Percentiles rank a stretch among this genome's conserved stretches.
Conservation (phyloP, 2,113 vertebrate genomes). For the Amblyopsis rosae region DNA sequence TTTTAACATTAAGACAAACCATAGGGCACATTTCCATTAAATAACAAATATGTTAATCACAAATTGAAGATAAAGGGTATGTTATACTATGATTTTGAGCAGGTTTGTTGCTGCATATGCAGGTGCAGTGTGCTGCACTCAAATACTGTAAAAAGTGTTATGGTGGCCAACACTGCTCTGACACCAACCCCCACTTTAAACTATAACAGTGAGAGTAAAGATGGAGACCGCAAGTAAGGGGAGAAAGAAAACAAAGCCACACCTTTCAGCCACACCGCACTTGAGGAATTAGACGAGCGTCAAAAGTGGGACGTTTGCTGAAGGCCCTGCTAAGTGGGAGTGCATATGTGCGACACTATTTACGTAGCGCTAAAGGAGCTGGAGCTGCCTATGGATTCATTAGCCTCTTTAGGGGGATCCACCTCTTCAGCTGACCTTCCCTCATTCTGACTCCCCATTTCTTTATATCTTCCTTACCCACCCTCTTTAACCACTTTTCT, state of each 20-base stretch:
- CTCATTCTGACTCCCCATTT: conserved; percentile 78
- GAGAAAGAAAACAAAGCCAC: conserved; percentile 85
- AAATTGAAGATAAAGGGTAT: not conserved
- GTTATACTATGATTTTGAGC: not conserved
- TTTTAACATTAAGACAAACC: too few relatives aligned
- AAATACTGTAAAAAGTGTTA: conserved; percentile 19
- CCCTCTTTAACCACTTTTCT: conserved; percentile 81
- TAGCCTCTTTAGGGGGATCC: conserved; percentile 86
- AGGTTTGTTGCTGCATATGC: not conserved
- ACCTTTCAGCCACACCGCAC: conserved; percentile 86
- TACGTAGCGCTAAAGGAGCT: conserved; percentile 86
- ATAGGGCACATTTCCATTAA: too few relatives aligned
- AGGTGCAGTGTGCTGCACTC: not conserved
- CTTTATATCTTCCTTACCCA: conserved; percentile 75
- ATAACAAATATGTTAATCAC: not conserved
- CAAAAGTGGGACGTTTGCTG: conserved; percentile 91
- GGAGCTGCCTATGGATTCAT: conserved; percentile 98
- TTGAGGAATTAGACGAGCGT: conserved; percentile 93
- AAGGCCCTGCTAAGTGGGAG: conserved; percentile 90
- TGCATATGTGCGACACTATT: conserved; percentile 84
- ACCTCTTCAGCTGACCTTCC: conserved; percentile 84
- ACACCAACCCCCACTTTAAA: conserved; percentile 16
- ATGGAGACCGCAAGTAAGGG: conserved; percentile 59
- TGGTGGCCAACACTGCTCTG: conserved; percentile 28
- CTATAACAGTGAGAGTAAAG: conserved; percentile 8